Evolutionary conservation across 2,113 vertebrate species (phyloP), one percentile per base, ranked within the genome.

Genomic region (Tiliqua scincoides): DNA sequence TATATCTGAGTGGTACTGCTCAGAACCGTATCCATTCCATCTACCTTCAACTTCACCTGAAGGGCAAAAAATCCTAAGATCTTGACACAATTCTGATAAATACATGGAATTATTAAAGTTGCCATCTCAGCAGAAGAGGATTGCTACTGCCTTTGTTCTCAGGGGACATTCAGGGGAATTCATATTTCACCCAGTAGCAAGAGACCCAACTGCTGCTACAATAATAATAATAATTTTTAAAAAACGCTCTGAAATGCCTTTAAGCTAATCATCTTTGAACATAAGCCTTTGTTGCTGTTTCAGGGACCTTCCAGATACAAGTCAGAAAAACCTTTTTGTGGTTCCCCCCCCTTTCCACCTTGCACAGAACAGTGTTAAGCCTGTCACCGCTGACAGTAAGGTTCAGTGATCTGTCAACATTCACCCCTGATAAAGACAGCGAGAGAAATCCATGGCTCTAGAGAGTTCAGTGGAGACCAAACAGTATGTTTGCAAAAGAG

Each of bases 361-460:
- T 97, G 95, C 93, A 95, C 94, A 95, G 94, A 97, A 96, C 94
- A 96, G 96, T 96, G 94, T 95, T 97, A 95, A 97, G 97, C 96
- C 96, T 97, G 97, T 98, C 98, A 97, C 95, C 76, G 93, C 95
- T 93, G 93, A 95, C 96, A 96, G 96, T 96, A 97, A 97, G 98
- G 97, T 98, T 97, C 98, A 98, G 93, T 97, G 97, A 97, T 97
- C 98, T 97, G 97, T 98, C 98, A 98, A 96, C 96, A 96, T 98
- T 97, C 96, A 97, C 96, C 96, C 93, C 95, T 94, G 97, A 98
- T 98, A 98, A 98, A 98, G 98, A 98, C 97, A 94, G 97, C 96
- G 97, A 97, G 95, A 96, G 93, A 97, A 96, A 97, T 94, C 95
- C 90, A 43, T 93, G 93, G 95, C 97, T 97, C 97, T 91, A 85